These are phyloP conservation scores for Blennius ocellaris DNA, from an alignment of 2,113 vertebrate genomes.

Conservation along the genomic window DNA sequence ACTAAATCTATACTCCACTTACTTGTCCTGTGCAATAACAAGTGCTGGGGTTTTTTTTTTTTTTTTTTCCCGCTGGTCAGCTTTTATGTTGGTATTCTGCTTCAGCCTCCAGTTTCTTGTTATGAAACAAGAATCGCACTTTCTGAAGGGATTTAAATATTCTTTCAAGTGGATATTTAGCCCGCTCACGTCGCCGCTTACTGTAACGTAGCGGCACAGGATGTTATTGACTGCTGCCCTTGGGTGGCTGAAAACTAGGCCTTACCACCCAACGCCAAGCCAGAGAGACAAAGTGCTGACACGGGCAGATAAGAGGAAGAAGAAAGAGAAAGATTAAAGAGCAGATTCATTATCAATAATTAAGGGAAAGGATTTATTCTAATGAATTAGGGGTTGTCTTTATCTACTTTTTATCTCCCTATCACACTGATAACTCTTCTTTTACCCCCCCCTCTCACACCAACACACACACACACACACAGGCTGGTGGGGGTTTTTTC, in stretches of 20 bases:
- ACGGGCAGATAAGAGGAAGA: conserved; percentile 74
- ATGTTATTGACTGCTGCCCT: conserved; percentile 77
- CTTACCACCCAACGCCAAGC: conserved; percentile 75
- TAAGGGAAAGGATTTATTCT: conserved; percentile 82
- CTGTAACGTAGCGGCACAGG: conserved; percentile 55
- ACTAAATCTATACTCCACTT: too few relatives aligned
- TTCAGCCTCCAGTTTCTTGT: not conserved
- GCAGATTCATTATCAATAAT: conserved; percentile 83
- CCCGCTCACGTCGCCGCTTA: conserved; percentile 44
- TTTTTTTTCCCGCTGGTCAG: conserved; percentile 22
- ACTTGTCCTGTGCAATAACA: not conserved
- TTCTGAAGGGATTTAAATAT: conserved; percentile 1
- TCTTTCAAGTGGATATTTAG: conserved; percentile 44
- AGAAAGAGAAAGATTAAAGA: conserved; percentile 81
- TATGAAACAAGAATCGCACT: not conserved
- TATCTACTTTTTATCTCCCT: conserved; percentile 74
- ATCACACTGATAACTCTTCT: conserved; percentile 51
- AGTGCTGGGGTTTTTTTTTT: too few relatives aligned
- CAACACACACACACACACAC: conserved; percentile 13
- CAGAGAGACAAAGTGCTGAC: conserved; percentile 78
- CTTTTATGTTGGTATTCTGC: conserved; percentile 3
- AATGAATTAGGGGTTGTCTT: conserved; percentile 80
- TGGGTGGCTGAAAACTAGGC: conserved; percentile 77
- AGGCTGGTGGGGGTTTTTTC: conserved; percentile 20
- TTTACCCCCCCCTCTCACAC: not conserved